These are phyloP conservation scores for Serripes groenlandicus DNA, from an alignment of 2,888 invertebrate genomes.

Conservation along the genomic window DNA sequence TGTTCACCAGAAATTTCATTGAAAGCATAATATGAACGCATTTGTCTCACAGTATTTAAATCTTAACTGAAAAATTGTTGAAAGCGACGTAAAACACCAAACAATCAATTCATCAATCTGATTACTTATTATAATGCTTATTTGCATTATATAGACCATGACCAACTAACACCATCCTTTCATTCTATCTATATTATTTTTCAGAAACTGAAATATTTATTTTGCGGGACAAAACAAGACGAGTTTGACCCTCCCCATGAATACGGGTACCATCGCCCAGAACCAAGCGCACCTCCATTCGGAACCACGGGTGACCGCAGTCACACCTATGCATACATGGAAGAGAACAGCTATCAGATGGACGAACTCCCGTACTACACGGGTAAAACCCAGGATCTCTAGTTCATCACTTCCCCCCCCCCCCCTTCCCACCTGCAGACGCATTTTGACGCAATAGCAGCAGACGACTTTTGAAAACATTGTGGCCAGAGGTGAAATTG, in stretches of 20 bases:
- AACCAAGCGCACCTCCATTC: constrained; percentile 81
- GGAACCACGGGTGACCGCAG: constrained; percentile 68
- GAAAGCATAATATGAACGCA: too few species aligned
- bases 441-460: background rate
- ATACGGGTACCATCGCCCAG: constrained; percentile 72
- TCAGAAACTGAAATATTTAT: constrained; percentile 67
- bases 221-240: constrained; percentile 70
- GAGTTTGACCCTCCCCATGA: constrained; percentile 62
- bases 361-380: constrained; percentile 65
- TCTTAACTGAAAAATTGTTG: too few species aligned
- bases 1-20: too few species aligned
- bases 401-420: too few species aligned
- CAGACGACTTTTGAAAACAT: background rate
- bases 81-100: too few species aligned
- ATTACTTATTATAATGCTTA: too few species aligned
- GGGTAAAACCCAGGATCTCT: background rate
- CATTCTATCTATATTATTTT: too few species aligned
- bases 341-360: constrained; percentile 73
- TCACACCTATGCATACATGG: constrained; percentile 74
- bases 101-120: too few species aligned
- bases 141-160: too few species aligned
- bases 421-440: background rate
- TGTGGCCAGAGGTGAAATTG: background rate
- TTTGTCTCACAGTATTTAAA: too few species aligned
- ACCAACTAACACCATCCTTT: too few species aligned